These are phyloP conservation scores for Benthosema pterotum DNA, from an alignment of 2,797 vertebrate species.

Conservation along the genomic window DNA sequence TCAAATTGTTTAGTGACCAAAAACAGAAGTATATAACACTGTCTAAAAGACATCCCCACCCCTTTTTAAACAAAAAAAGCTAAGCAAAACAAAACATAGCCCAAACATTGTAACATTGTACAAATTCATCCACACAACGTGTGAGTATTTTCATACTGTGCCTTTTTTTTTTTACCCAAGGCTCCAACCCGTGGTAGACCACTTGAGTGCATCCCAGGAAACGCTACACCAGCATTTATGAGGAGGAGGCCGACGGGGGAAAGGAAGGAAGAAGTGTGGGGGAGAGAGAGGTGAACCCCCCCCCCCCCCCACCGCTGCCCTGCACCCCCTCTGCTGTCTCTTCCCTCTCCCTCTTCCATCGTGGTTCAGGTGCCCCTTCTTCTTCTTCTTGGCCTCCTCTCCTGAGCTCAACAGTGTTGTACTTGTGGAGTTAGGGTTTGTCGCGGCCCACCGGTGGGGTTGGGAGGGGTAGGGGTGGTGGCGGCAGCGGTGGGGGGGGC, in stretches of 20 bases:
- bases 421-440: conserved; percentile 54
- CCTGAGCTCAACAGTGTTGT: conserved; percentile 72
- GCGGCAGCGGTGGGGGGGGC: conserved; percentile 14
- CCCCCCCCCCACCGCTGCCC: too few relatives aligned
- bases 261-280: conserved; percentile 35
- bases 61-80: conserved; percentile 39
- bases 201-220: conserved; percentile 56
- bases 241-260: conserved; percentile 52
- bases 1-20: conserved; percentile 57
- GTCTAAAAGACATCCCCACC: conserved; percentile 38
- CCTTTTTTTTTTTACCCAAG: conserved; percentile 57
- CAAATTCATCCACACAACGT: conserved; percentile 52
- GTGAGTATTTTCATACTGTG: conserved; percentile 62
- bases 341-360: conserved; percentile 48
- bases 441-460: conserved; percentile 48
- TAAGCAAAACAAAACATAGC: conserved; percentile 13
- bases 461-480: conserved; percentile 13
- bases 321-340: conserved; percentile 43
- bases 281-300: conserved; percentile 49
- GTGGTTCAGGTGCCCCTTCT: conserved; percentile 36
- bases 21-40: conserved; percentile 60
- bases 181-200: conserved; percentile 52
- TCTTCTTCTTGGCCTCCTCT: conserved; percentile 53
- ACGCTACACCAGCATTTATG: conserved; percentile 61
- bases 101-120: conserved; percentile 52